phyloP scores from a whole-genome alignment of 2,888 invertebrate species.

The Limnephilus rhombicus region DNA sequence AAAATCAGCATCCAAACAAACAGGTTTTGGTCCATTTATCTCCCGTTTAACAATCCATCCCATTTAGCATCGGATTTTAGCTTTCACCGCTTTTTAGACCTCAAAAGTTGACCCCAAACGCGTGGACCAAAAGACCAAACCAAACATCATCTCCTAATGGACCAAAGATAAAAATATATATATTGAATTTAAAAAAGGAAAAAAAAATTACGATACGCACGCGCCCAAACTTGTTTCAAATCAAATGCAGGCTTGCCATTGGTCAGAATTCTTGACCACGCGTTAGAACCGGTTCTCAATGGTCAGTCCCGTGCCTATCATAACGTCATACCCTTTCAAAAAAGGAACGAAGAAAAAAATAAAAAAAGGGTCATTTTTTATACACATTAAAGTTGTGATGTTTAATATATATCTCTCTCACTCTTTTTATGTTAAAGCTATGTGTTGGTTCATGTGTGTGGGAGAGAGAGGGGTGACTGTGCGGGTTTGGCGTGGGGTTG shows the following conservation, averaged over 20 bases:
- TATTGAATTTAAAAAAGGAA: constrained; percentile 40
- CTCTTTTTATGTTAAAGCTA: constrained; percentile 29
- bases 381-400: neutral
- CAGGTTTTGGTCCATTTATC: constrained; percentile 54
- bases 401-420: constrained; percentile 44
- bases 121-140: constrained; percentile 62
- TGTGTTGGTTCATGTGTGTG: neutral
- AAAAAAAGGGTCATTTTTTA: constrained; percentile 3
- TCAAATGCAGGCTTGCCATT: constrained; percentile 52
- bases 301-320: constrained; percentile 70
- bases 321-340: constrained; percentile 62
- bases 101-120: constrained; percentile 57
- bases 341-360: constrained; percentile 40
- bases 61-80: constrained; percentile 55
- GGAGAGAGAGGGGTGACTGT: constrained; percentile 23
- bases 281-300: constrained; percentile 73
- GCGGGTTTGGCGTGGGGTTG: constrained; percentile 39
- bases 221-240: constrained; percentile 58
- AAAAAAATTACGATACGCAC: constrained; percentile 51
- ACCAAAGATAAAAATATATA: constrained; percentile 21
- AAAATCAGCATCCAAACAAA: constrained; percentile 59
- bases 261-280: constrained; percentile 64
- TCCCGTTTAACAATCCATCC: constrained; percentile 33
- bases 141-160: constrained; percentile 44
- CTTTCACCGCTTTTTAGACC: constrained; percentile 51